These are phyloP conservation scores for Theonella swinhoei DNA, from an alignment of 37 sponge, comb jelly and placozoan genomes.

Conservation along the genomic window DNA sequence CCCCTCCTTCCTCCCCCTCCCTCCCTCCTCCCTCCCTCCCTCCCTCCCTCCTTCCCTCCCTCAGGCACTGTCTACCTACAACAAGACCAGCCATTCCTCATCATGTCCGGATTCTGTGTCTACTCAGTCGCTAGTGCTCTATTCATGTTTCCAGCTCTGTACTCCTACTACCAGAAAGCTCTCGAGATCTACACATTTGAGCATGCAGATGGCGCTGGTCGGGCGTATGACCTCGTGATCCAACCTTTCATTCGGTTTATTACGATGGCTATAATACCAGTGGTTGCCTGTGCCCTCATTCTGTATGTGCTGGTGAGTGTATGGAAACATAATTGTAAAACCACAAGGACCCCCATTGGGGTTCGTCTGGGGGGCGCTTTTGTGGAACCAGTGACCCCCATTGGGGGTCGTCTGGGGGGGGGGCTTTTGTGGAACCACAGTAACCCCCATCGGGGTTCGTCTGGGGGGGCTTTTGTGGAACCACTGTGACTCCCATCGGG, in stretches of 20 bases:
- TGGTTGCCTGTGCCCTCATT: slow-evolving; percentile 54
- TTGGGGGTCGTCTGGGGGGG: too few species aligned
- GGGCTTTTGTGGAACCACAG: too few species aligned
- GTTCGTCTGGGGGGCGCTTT: too few species aligned
- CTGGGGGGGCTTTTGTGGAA: too few species aligned
- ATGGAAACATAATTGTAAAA: background rate
- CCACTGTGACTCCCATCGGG: too few species aligned
- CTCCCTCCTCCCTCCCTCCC: slow-evolving; percentile 2
- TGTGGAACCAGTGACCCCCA: too few species aligned
- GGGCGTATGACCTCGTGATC: slow-evolving; percentile 54
- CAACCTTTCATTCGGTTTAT: slow-evolving; percentile 71
- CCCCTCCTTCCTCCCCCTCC: background rate
- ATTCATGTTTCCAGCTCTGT: slow-evolving; percentile 91
- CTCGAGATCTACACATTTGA: slow-evolving; percentile 62
- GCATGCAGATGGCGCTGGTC: slow-evolving; percentile 66
- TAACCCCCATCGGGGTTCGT: too few species aligned
- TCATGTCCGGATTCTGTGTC: slow-evolving; percentile 91
- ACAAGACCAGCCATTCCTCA: slow-evolving; percentile 36
- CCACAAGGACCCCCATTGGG: background rate
- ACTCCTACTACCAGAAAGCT: slow-evolving; percentile 64
- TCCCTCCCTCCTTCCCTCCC: too few species aligned
- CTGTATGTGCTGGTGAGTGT: slow-evolving; percentile 63
- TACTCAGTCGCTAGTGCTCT: slow-evolving; percentile 92
- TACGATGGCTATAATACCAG: slow-evolving; percentile 55
- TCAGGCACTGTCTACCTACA: slow-evolving; percentile 85